These are phyloP conservation scores for Sepioteuthis lessoniana DNA, from an alignment of 2,888 invertebrate genomes.

Conservation along the genomic window DNA sequence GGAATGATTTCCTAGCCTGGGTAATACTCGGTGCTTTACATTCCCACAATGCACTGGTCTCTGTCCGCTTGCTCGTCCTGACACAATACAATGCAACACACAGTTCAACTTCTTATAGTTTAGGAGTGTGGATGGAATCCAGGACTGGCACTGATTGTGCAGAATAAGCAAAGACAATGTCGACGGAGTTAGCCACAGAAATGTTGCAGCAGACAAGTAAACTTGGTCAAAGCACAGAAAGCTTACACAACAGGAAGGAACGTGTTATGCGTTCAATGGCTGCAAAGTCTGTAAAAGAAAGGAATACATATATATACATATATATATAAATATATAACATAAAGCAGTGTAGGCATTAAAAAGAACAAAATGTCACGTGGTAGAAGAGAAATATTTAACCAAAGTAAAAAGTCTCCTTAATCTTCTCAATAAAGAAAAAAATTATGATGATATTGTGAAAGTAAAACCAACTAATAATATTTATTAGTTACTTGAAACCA, in stretches of 20 bases:
- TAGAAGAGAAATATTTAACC: no score
- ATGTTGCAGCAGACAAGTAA: conserved; percentile 24
- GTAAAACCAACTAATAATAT: no score
- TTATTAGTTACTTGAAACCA: no score
- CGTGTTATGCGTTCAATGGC: conserved; percentile 40
- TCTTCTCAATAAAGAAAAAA: no score
- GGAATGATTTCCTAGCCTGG: conserved; percentile 33
- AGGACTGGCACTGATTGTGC: conserved; percentile 6
- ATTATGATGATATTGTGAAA: no score
- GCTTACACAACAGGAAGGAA: not conserved
- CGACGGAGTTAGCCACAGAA: not conserved
- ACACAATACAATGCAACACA: conserved; percentile 20
- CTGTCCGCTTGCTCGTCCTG: not conserved
- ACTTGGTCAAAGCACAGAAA: not conserved
- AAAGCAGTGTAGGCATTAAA: not conserved
- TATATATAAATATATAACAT: not conserved
- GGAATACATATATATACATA: not conserved
- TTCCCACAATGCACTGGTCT: conserved; percentile 17
- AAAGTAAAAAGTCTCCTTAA: no score
- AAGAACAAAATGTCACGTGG: no score
- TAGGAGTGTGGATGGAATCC: not conserved
- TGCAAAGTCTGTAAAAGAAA: conserved; percentile 45
- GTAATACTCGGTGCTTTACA: conserved; percentile 15
- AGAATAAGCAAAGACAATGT: not conserved
- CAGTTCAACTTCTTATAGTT: not conserved